phyloP scores from a whole-genome alignment of 2,888 invertebrate species.

The Cistogaster globosa region DNA sequence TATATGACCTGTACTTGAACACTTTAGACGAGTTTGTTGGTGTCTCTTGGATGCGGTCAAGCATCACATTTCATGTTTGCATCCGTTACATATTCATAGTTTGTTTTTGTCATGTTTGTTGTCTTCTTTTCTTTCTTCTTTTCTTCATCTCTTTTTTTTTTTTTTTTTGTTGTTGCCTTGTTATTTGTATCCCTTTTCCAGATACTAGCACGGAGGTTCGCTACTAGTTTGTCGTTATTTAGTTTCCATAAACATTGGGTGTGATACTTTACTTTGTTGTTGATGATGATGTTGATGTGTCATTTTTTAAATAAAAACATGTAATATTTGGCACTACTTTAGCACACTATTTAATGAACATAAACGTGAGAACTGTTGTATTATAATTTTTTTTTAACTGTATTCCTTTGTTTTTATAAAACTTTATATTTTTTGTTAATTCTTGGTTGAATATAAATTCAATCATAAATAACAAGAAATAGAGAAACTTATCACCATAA shows the following conservation, averaged over 20 bases:
- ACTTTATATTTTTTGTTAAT: no score
- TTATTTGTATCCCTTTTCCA: slow-evolving; percentile 30
- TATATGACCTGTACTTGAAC: slow-evolving; percentile 65
- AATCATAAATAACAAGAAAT: no score
- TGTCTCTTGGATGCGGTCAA: slow-evolving; percentile 69
- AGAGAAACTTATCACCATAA: no score
- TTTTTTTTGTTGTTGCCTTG: background rate
- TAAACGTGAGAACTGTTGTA: slow-evolving; percentile 6
- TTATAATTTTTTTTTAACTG: background rate
- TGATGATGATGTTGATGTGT: slow-evolving; percentile 57
- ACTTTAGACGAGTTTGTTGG: slow-evolving; percentile 51
- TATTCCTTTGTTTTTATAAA: no score
- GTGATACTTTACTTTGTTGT: slow-evolving; percentile 5
- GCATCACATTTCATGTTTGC: slow-evolving; percentile 68
- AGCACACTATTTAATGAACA: background rate
- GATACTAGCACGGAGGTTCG: slow-evolving; percentile 10
- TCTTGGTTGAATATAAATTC: no score
- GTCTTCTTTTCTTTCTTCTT: slow-evolving; percentile 19
- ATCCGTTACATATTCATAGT: slow-evolving; percentile 68
- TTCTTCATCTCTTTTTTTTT: slow-evolving; percentile 21
- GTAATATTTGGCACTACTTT: slow-evolving; percentile 13
- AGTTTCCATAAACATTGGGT: slow-evolving; percentile 56
- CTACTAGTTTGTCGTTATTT: slow-evolving; percentile 49
- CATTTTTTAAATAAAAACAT: slow-evolving; percentile 34
- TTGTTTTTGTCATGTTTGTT: slow-evolving; percentile 55